A percentile compares a stretch with the other conserved stretches of the same genome.
Conservation (phyloP, 2,797 vertebrate species). For the Luscinia luscinia region DNA sequence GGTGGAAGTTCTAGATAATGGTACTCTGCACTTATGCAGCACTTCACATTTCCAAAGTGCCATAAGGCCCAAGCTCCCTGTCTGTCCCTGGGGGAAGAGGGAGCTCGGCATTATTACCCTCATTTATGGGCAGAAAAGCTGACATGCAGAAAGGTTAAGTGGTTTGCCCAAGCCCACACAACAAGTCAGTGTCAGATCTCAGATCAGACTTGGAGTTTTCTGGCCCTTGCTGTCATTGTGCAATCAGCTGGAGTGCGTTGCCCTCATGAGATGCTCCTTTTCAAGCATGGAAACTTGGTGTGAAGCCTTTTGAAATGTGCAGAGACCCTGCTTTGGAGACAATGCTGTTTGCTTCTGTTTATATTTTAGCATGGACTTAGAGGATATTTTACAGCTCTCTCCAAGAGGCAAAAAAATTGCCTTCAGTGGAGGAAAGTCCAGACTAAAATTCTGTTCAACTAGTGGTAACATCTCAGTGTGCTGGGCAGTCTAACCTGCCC, state of each 20-base stretch:
- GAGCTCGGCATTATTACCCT: neutral
- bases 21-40: conserved; percentile 11
- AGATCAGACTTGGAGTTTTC: conserved; percentile 29
- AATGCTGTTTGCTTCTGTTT: neutral
- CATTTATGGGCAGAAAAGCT: conserved; percentile 43
- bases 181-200: conserved; percentile 32
- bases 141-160: conserved; percentile 34
- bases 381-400: neutral
- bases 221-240: conserved; percentile 20
- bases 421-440: neutral
- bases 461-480: neutral
- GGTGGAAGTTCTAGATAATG: conserved; percentile 26
- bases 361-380: neutral
- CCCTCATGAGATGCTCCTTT: neutral
- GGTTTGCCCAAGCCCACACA: conserved; percentile 41
- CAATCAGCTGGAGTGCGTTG: neutral
- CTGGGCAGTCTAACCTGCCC: neutral
- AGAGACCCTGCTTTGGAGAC: neutral
- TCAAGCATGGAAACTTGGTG: neutral
- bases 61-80: neutral
- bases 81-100: neutral
- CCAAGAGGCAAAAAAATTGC: neutral
- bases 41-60: conserved; percentile 42
- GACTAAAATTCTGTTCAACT: neutral
- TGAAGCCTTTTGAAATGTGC: neutral